Evolutionary conservation across 2,113 vertebrate genomes (phyloP).

Genomic region (Poecile atricapillus): DNA sequence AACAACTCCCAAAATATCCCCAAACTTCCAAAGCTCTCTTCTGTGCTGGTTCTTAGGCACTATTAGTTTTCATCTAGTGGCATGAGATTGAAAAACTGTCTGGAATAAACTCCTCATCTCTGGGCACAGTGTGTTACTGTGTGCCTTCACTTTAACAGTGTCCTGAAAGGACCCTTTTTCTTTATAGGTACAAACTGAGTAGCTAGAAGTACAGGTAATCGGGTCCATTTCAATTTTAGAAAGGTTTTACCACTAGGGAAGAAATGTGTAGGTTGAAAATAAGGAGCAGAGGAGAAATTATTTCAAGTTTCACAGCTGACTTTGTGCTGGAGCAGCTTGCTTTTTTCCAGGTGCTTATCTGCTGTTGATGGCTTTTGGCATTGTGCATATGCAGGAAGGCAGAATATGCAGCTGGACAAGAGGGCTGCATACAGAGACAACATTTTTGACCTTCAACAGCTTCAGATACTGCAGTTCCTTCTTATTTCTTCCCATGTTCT

Average conservation of each 20-base stretch:
- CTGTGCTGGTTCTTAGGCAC: neutral
- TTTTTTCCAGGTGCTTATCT: neutral
- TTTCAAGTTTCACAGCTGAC: neutral
- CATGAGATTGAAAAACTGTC: neutral
- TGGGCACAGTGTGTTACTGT: neutral
- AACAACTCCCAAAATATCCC: neutral
- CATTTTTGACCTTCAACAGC: neutral
- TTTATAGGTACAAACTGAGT: neutral
- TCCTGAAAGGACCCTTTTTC: neutral
- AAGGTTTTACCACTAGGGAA: neutral
- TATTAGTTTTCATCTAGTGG: neutral
- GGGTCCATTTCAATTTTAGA: neutral
- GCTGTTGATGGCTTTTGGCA: neutral
- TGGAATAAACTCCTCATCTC: neutral
- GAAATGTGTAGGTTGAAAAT: neutral
- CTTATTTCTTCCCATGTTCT: neutral
- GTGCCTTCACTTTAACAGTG: neutral
- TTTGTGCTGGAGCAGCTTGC: neutral
- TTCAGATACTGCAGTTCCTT: neutral
- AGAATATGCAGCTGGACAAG: neutral
- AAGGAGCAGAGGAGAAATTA: neutral
- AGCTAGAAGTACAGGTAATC: neutral
- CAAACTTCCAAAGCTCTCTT: neutral
- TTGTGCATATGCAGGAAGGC: neutral
- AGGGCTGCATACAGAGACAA: neutral